phyloP scores from a whole-genome alignment of 2,888 invertebrate genomes.

The Lomographa bimaculata region DNA sequence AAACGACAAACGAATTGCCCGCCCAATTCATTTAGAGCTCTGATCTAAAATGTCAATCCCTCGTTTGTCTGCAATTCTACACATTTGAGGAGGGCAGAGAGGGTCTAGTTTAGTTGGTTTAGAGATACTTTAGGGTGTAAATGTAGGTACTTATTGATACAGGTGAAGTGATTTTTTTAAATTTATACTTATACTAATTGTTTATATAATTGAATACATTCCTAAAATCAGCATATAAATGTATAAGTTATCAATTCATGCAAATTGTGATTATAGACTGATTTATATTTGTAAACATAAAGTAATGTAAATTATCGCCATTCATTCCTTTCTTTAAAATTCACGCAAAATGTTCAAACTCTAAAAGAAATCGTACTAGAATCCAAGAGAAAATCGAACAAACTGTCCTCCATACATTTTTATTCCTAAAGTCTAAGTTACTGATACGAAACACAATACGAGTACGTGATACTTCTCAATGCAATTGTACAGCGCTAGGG shows the following conservation, averaged over 20 bases:
- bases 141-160: slow-evolving; percentile 46
- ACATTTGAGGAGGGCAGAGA: slow-evolving; percentile 29
- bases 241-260: too few relatives aligned
- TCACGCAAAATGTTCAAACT: slow-evolving; percentile 20
- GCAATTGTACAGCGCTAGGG: slow-evolving; percentile 72
- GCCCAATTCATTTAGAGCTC: slow-evolving; percentile 44
- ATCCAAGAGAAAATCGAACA: slow-evolving; percentile 31
- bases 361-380: slow-evolving; percentile 6
- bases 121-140: slow-evolving; percentile 38
- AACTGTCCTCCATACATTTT: slow-evolving; percentile 25
- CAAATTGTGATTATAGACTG: too few relatives aligned
- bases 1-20: slow-evolving; percentile 39
- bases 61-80: slow-evolving; percentile 29
- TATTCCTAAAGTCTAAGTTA: slow-evolving; percentile 32
- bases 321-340: too few relatives aligned
- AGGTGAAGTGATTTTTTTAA: too few relatives aligned
- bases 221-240: too few relatives aligned
- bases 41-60: slow-evolving; percentile 33
- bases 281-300: too few relatives aligned
- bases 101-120: slow-evolving; percentile 43
- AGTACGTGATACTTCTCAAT: slow-evolving; percentile 61
- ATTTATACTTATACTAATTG: too few relatives aligned
- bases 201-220: too few relatives aligned
- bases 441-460: slow-evolving; percentile 47
- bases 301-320: too few relatives aligned